Base-by-base conservation (phyloP, 2,888 invertebrate species). In the Xiphydria camelus region DNA sequence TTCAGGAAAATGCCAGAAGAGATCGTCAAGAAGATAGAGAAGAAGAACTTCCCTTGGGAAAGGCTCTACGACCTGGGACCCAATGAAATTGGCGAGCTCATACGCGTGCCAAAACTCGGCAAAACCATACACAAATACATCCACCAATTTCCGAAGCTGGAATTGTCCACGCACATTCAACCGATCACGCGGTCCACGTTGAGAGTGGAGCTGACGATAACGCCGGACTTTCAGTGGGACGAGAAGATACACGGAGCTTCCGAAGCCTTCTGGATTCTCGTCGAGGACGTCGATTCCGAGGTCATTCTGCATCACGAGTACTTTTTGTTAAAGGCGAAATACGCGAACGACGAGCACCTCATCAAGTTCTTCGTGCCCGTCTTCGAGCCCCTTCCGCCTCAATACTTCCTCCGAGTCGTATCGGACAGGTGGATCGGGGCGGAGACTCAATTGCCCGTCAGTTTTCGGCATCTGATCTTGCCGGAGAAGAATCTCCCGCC, bases 181-280 rank as follows among this genome's bases (percentile, higher is more conserved):
- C 99, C 99, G 0, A 94, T 99, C 53, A 99, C 99, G 0, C 76
- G 91, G 41, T 88, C 91, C 1, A 98, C 97, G 0, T 78, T 99
- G 14, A 81, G 94, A 41, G 95, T 99, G 0, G 98, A 99, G 76
- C 78, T 99, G 10, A 97, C 97, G 0, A 93, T 99, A 47, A 95
- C 95, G 0, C 98, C 99, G 0, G 98, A 99, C 77, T 99, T 99
- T 77, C 94, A 97, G 67, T 99, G 99, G 99, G 98, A 99, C 62
- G 97, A 97, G 52, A 97, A 96, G 78, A 81, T 91, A 17, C 84
- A 85, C 62, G 89, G 89, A 0, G 85, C 85, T 23, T 89, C 89
- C 0, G 91, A 91, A 74, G 91, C 88, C 0, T 92, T 92, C 75
- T 91, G 91, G 91, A 89, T 92, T 62, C 77, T 92, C 4, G 90